These are phyloP conservation scores for Linurgus olivaceus DNA, from an alignment of 2,797 vertebrate species.

Conservation along the genomic window DNA sequence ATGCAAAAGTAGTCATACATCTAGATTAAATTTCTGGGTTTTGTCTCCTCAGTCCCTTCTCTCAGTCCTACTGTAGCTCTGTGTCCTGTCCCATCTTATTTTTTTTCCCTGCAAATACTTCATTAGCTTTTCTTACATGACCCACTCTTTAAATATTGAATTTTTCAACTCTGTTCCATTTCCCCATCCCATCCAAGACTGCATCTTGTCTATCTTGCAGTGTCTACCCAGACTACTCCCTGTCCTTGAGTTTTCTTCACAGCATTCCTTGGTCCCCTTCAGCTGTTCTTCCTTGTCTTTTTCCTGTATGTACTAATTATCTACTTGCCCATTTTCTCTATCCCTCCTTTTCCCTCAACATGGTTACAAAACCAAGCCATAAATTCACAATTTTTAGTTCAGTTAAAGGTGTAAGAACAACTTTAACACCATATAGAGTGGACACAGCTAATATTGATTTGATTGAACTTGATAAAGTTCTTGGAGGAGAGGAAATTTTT, in stretches of 20 bases:
- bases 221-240: neutral
- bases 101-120: neutral
- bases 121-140: neutral
- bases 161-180: neutral
- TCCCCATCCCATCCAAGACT: neutral
- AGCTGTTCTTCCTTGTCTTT: neutral
- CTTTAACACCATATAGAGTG: neutral
- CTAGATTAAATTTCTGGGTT: neutral
- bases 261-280: neutral
- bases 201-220: neutral
- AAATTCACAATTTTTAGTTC: neutral
- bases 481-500: neutral
- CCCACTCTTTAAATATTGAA: neutral
- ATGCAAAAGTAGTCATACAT: accelerated
- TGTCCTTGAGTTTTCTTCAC: neutral
- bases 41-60: neutral
- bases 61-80: neutral
- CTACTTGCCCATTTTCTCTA: neutral
- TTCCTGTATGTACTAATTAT: neutral
- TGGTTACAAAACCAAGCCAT: neutral
- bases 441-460: neutral
- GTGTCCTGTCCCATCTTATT: neutral
- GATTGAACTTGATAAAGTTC: neutral
- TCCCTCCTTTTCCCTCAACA: neutral
- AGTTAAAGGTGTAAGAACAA: neutral